These are phyloP conservation scores for Metalampra italica DNA, from an alignment of 2,888 invertebrate species.

Conservation along the genomic window DNA sequence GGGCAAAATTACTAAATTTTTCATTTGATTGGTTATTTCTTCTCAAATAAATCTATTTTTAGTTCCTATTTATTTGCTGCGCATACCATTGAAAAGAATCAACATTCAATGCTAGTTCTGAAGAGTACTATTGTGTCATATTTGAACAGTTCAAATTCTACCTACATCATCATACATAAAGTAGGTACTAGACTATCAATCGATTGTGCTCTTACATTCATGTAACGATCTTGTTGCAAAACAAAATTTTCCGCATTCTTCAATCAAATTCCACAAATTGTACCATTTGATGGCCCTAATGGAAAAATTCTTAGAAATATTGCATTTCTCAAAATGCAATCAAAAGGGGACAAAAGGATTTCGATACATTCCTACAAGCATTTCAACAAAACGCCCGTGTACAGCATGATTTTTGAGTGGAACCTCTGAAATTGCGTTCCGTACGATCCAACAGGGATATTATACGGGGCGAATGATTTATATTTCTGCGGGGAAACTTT, in stretches of 20 bases:
- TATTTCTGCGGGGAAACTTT: conserved; percentile 22
- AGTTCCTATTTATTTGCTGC: no score
- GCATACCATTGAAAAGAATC: no score
- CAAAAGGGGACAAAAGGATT: conserved; percentile 23
- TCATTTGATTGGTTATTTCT: no score
- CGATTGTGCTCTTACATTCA: no score
- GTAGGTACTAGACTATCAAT: no score
- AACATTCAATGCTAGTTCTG: no score
- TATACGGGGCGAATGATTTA: conserved; percentile 42
- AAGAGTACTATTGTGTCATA: no score
- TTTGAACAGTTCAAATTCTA: no score
- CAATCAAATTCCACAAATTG: conserved; percentile 1
- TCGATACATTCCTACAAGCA: conserved; percentile 19
- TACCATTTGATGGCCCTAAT: conserved; percentile 6
- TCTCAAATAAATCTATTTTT: no score
- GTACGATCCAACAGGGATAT: conserved; percentile 29
- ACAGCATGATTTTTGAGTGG: conserved; percentile 32
- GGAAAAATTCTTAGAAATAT: conserved; percentile 43
- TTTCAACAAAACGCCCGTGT: conserved; percentile 19
- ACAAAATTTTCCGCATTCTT: neutral
- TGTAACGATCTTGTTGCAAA: neutral
- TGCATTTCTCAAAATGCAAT: conserved; percentile 48
- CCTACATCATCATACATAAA: no score
- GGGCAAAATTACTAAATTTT: no score
- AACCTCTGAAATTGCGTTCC: conserved; percentile 9